Evolutionary conservation across 1,140 invertebrate genomes (phyloP).

Genomic region (Notospermus geniculatus): DNA sequence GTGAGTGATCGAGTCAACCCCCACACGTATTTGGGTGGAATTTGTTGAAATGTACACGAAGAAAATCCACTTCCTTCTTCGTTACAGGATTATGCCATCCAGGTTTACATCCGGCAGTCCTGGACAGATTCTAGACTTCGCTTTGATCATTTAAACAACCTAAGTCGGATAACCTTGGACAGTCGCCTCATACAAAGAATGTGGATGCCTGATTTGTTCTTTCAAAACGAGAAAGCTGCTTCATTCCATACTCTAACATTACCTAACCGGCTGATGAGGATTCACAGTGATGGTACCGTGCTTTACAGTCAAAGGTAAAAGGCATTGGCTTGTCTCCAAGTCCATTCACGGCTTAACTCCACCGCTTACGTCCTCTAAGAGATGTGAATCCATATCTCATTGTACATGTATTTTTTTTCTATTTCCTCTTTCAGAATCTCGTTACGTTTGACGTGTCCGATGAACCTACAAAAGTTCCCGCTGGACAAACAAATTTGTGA

Average conservation of each 20-base stretch:
- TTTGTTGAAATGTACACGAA: not conserved
- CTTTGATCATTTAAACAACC: not conserved
- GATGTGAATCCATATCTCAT: too few relatives aligned
- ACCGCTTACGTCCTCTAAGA: too few relatives aligned
- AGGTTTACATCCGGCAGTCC: slow-evolving; percentile 1
- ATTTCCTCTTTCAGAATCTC: slow-evolving; percentile 8
- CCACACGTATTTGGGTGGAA: not conserved
- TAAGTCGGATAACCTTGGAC: not conserved
- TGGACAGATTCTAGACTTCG: slow-evolving; percentile 2
- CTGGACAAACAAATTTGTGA: slow-evolving; percentile 23
- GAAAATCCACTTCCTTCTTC: not conserved
- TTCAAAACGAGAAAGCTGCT: slow-evolving; percentile 8
- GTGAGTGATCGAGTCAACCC: not conserved
- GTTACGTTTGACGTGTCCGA: slow-evolving; percentile 21
- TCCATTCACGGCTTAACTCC: too few relatives aligned
- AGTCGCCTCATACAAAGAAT: not conserved
- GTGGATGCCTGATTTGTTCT: slow-evolving; percentile 8
- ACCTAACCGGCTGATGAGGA: not conserved
- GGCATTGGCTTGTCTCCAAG: too few relatives aligned
- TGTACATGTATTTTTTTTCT: not conserved
- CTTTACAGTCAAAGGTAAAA: slow-evolving; percentile 5
- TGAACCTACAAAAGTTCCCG: slow-evolving; percentile 26
- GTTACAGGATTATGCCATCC: slow-evolving; percentile 1
- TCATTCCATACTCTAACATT: not conserved
- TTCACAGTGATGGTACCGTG: slow-evolving; percentile 5